phyloP scores from a whole-genome alignment of 2,113 vertebrate genomes.

The Paedocypris sp. region DNA sequence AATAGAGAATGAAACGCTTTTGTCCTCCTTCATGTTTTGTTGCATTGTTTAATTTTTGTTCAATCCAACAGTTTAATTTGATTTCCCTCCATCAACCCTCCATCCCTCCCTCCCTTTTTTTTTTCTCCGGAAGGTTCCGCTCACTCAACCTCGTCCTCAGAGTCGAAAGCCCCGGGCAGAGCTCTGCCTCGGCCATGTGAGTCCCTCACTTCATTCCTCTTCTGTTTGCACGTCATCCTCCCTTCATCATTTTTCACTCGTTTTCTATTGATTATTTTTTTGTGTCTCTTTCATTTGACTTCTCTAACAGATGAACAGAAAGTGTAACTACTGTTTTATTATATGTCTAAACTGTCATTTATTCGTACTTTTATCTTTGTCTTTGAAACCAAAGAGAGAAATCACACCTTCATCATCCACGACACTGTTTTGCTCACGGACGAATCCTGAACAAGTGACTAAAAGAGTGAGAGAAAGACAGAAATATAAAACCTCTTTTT shows the following conservation, averaged over 20 bases:
- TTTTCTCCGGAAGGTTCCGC: conserved; percentile 87
- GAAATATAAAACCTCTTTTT: too few species aligned
- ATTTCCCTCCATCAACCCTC: conserved; percentile 63
- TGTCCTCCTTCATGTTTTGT: conserved; percentile 57
- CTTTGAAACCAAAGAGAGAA: too few species aligned
- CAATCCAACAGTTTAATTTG: conserved; percentile 62
- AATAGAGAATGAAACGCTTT: conserved; percentile 55
- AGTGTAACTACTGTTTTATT: too few species aligned
- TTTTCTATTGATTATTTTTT: too few species aligned
- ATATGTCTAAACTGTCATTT: too few species aligned
- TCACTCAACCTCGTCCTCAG: conserved; percentile 94
- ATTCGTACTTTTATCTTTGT: too few species aligned
- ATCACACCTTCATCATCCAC: too few species aligned
- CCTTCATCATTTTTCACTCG: conserved; percentile 6
- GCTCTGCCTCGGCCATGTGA: conserved; percentile 98
- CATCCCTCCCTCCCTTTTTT: conserved; percentile 47
- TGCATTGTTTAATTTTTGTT: conserved; percentile 61
- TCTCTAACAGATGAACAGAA: too few species aligned
- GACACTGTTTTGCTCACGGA: too few species aligned
- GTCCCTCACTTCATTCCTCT: conserved; percentile 62
- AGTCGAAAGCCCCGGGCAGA: conserved; percentile 80
- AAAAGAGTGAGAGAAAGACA: too few species aligned
- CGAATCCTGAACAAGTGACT: too few species aligned
- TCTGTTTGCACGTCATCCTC: conserved; percentile 13
- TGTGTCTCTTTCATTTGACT: not conserved